Evolutionary conservation across 2,888 invertebrate genomes (phyloP), one percentile per base, ranked within the genome.

Genomic region (Apodemia hepburni): DNA sequence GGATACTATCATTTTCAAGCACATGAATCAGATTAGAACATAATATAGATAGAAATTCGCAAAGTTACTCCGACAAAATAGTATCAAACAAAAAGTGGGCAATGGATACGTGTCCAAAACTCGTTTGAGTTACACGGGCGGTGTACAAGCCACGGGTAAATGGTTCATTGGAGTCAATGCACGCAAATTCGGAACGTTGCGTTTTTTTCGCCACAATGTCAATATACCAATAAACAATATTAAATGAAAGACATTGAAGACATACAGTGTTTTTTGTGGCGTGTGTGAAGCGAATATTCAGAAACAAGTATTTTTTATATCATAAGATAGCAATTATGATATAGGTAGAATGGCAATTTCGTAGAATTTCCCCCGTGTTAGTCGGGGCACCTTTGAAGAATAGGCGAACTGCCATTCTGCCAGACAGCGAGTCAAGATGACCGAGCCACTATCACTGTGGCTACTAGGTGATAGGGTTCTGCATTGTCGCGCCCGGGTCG

Each of bases 121-220:
- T 77, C 73, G 87, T 85, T 84, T 77, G 74, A 69, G 54, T 57
- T 57, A 57, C 54, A 57, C 75, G 74, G 77, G 75, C 78, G 75
- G 77, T 75, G 76, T 70, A 69, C 70, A 69, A 69, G 66, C 73
- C 72, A 70, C 69, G 70, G 70, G 76, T 81, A 85, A 85, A 85
- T 85, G 83, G 82, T 82, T 77, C 84, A 84, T 81, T 81, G 75
- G 74, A 86, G 86, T 85, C 85, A 85, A 84, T 75, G 87, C 78
- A 80, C 73, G 76, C 79, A 78, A 80, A 82, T 87, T 85, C 78
- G 82, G 82, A 75, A 75, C 78, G 75, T 78, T 76, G 78, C 77
- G 69, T 77, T 82, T 85, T 84, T 80, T 83, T 75, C 65, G 29
- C 54, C 54, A 57, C 64, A 60, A 61, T 63, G 62, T 67, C 62